phyloP scores from a whole-genome alignment of 2,888 invertebrate genomes.

The Rhagophthalmus giganteus region DNA sequence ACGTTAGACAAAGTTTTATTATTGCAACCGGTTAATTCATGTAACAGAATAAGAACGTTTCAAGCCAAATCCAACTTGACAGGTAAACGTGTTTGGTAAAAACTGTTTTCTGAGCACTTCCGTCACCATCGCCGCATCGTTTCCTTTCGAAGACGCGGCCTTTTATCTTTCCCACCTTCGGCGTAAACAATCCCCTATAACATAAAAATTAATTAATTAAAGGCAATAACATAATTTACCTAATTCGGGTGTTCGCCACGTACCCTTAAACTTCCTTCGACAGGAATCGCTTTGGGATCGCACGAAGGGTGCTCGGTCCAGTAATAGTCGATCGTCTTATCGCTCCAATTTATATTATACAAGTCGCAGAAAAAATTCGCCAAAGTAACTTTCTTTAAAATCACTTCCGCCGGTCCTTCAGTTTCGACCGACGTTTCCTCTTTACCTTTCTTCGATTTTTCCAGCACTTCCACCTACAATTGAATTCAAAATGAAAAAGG shows the following conservation, averaged over 20 bases:
- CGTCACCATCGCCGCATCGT: slow-evolving; percentile 6
- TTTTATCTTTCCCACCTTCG: slow-evolving; percentile 26
- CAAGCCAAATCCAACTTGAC: slow-evolving; percentile 52
- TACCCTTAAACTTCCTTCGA: slow-evolving; percentile 49
- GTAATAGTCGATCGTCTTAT: slow-evolving; percentile 59
- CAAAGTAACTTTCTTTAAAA: slow-evolving; percentile 50
- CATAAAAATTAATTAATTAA: too few relatives aligned
- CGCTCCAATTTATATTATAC: slow-evolving; percentile 59
- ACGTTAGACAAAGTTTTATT: too few relatives aligned
- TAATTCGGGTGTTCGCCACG: too few relatives aligned
- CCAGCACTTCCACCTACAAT: slow-evolving; percentile 17
- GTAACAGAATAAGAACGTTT: slow-evolving; percentile 23
- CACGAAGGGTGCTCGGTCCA: slow-evolving; percentile 58
- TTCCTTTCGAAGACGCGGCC: slow-evolving; percentile 8
- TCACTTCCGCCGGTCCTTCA: slow-evolving; percentile 38
- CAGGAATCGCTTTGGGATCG: slow-evolving; percentile 39
- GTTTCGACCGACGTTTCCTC: slow-evolving; percentile 34
- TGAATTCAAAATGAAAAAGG: slow-evolving; percentile 9
- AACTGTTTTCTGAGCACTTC: slow-evolving; percentile 16
- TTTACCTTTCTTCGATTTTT: slow-evolving; percentile 11
- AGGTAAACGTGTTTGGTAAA: slow-evolving; percentile 59
- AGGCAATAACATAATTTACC: too few relatives aligned
- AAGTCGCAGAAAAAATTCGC: slow-evolving; percentile 59
- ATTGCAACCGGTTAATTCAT: too few relatives aligned
- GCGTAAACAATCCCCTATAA: slow-evolving; percentile 31